Evolutionary conservation across 2,888 invertebrate species (phyloP).

Genomic region (Octodonta nipae): DNA sequence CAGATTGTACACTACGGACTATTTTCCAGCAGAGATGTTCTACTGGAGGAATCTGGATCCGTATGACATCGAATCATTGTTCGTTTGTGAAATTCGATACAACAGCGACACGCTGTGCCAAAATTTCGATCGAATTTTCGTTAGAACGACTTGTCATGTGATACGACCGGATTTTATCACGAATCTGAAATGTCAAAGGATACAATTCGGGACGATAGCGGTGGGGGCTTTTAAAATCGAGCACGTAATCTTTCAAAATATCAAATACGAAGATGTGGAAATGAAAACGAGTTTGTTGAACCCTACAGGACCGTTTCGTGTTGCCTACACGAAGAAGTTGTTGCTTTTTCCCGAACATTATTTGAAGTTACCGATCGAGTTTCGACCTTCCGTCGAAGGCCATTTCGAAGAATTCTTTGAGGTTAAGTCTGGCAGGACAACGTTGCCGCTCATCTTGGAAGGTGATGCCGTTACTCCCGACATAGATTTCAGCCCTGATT

Average conservation of each 20-base stretch:
- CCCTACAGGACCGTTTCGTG: conserved; percentile 15
- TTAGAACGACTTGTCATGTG: conserved; percentile 16
- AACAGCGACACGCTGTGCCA: conserved; percentile 10
- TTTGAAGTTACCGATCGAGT: conserved; percentile 15
- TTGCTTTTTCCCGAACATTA: conserved; percentile 16
- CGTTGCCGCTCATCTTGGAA: conserved; percentile 15
- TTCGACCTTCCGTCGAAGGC: conserved; percentile 10
- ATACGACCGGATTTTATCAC: conserved; percentile 18
- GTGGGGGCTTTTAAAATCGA: conserved; percentile 14
- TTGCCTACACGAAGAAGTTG: conserved; percentile 10
- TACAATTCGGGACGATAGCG: conserved; percentile 18
- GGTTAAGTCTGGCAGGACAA: conserved; percentile 15
- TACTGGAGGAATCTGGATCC: conserved; percentile 19
- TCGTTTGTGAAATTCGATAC: conserved; percentile 16
- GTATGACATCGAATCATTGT: conserved; percentile 14
- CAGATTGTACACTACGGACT: no score
- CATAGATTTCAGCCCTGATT: conserved; percentile 14
- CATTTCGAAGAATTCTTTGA: conserved; percentile 18
- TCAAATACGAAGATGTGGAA: conserved; percentile 15
- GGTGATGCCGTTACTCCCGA: conserved; percentile 12
- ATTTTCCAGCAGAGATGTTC: conserved; percentile 21
- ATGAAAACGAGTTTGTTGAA: conserved; percentile 11
- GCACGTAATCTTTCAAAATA: conserved; percentile 17
- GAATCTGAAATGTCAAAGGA: conserved; percentile 15
- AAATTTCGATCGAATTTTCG: conserved; percentile 12